Conservation (phyloP, 2,888 invertebrate species). For the Melanotus villosus region DNA sequence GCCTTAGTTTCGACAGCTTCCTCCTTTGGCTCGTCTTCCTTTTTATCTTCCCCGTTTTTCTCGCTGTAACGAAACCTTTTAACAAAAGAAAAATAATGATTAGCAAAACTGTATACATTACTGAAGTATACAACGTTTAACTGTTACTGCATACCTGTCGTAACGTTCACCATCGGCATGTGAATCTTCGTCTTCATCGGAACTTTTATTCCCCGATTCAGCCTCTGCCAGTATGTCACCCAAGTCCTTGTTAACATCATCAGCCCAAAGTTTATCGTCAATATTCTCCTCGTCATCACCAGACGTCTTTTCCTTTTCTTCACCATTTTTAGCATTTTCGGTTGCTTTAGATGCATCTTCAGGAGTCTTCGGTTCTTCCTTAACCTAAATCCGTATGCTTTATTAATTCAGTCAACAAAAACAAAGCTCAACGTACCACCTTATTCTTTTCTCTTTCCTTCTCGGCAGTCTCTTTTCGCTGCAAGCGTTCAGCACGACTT, state of each 20-base stretch:
- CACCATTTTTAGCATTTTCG: conserved; percentile 56
- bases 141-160: conserved; percentile 64
- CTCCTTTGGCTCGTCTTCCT: conserved; percentile 44
- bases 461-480: conserved; percentile 72
- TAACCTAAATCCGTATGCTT: too few relatives aligned
- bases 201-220: conserved; percentile 73
- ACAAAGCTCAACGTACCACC: too few relatives aligned
- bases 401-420: too few relatives aligned
- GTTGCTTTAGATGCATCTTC: conserved; percentile 50
- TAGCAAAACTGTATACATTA: too few relatives aligned
- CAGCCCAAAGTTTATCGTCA: conserved; percentile 84
- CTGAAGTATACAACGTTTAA: too few relatives aligned
- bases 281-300: conserved; percentile 69
- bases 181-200: conserved; percentile 78
- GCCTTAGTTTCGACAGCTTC: conserved; percentile 8
- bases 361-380: conserved; percentile 19
- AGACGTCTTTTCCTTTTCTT: conserved; percentile 49
- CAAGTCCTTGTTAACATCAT: conserved; percentile 82
- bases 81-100: conserved; percentile 39
- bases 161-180: conserved; percentile 70
- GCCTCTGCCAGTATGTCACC: conserved; percentile 81
- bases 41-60: conserved; percentile 61
- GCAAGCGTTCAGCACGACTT: conserved; percentile 79
- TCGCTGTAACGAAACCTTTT: conserved; percentile 64
- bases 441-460: conserved; percentile 69